Percentiles rank a stretch among this genome's conserved stretches.
phyloP scores from a whole-genome alignment of 1,140 invertebrate genomes.

The Drosophila tani region DNA sequence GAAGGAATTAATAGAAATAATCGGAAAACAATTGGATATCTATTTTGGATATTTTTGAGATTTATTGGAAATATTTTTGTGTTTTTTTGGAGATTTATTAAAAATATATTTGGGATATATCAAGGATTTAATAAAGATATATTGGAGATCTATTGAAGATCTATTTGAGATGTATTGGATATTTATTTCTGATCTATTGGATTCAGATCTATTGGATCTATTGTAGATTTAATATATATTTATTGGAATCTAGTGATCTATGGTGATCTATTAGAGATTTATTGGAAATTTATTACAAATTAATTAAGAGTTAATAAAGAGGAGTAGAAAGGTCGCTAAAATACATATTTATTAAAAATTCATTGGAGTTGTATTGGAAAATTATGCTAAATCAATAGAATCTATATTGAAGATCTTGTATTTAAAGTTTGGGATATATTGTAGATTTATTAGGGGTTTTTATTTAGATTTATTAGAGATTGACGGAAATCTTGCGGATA shows the following conservation, averaged over 20 bases:
- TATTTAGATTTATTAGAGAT: too few species aligned
- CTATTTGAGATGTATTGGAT: neutral
- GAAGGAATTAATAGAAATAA: neutral
- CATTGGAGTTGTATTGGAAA: neutral
- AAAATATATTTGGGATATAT: neutral
- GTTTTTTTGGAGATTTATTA: neutral
- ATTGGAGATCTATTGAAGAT: neutral
- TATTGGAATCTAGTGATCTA: neutral
- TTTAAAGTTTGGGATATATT: too few species aligned
- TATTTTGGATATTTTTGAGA: neutral
- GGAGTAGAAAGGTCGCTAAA: too few species aligned
- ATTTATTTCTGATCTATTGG: neutral
- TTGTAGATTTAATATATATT: too few species aligned
- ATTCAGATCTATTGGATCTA: neutral
- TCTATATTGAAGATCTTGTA: neutral
- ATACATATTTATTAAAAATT: neutral
- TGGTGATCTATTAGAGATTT: neutral
- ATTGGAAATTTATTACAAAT: neutral
- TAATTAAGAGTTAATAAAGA: too few species aligned
- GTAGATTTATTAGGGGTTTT: too few species aligned
- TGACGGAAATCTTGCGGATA: too few species aligned
- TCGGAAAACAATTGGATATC: conserved; percentile 2
- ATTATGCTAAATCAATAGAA: neutral
- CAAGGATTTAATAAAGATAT: too few species aligned
- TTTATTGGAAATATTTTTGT: neutral